Evolutionary conservation across 2,113 vertebrate species (phyloP).

Genomic region (Leptobrachium leishanense): DNA sequence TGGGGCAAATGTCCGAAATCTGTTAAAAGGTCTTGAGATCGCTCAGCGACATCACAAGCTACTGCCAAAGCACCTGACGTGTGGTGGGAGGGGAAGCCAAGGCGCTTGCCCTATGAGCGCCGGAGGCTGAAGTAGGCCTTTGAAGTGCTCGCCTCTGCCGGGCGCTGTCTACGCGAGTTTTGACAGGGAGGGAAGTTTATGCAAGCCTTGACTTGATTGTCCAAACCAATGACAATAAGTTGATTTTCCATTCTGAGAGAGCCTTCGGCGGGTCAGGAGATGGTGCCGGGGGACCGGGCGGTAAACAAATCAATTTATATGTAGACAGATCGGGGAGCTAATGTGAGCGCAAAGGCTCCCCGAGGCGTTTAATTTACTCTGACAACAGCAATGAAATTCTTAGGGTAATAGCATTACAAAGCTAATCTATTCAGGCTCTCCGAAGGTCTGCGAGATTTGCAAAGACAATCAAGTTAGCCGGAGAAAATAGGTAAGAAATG

Average conservation of each 20-base stretch:
- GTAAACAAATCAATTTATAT: slow-evolving; percentile 50
- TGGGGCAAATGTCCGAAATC: too few relatives aligned
- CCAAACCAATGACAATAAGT: slow-evolving; percentile 42
- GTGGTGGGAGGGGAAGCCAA: too few relatives aligned
- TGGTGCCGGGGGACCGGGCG: slow-evolving; percentile 39
- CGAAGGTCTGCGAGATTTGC: slow-evolving; percentile 26
- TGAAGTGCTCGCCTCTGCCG: background rate
- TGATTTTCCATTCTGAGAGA: slow-evolving; percentile 43
- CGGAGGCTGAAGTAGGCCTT: background rate
- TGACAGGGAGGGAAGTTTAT: background rate
- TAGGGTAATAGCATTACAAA: slow-evolving; percentile 46
- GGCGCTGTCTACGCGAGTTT: background rate
- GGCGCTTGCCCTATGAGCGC: too few relatives aligned
- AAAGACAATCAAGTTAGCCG: slow-evolving; percentile 42
- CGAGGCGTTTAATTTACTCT: slow-evolving; percentile 49
- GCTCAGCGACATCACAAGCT: too few relatives aligned
- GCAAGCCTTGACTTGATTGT: slow-evolving; percentile 18
- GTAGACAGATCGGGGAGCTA: slow-evolving; percentile 48
- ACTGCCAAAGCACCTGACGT: too few relatives aligned
- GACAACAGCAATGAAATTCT: slow-evolving; percentile 48
- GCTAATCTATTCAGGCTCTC: slow-evolving; percentile 45
- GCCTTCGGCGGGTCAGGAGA: slow-evolving; percentile 38
- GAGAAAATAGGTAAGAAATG: slow-evolving; percentile 1
- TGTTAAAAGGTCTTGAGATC: too few relatives aligned
- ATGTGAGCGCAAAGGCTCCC: slow-evolving; percentile 38